Evolutionary conservation across 2,113 vertebrate species (phyloP), one percentile per base, ranked within the genome.

Genomic region (Aphyosemion australe): DNA sequence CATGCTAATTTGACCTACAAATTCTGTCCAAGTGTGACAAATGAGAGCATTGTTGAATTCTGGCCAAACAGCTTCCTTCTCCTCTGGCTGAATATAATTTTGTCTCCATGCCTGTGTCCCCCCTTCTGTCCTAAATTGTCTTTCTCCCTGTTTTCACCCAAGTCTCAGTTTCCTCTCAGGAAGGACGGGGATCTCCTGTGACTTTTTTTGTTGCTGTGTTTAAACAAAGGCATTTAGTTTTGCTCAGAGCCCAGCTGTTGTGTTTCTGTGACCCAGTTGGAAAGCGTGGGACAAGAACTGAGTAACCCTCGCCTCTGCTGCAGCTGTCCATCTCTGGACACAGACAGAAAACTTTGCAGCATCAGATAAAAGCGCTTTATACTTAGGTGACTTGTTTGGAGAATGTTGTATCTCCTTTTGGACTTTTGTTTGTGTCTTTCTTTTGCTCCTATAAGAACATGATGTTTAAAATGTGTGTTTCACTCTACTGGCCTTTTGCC

Each of bases 1-100:
- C 63, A 85, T 88, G 80, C 79, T 89, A 85, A 91, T 92, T 83
- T 92, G 93, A 92, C 91, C 92, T 92, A 91, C 88, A 92, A 91
- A 91, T 84, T 84, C 80, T 76, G 82, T 82, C 81, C 88, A 85
- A 90, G 86, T 88, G 86, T 89, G 88, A 90, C 89, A 85, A 86
- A 87, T 65, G 66, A 88, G 84, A 75, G 70, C 75, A 67, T 69
- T 88, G 82, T 85, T 91, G 87, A 88, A 84, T 72, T 65, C 47
- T 7, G 55, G 85, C 88, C 90, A 91, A 80, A 68, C 50, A 62
- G 61, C 80, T 85, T 88, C 84, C 80, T 88, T 82, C 80, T 74
- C 53, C 18, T 64, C 39, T 59, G 32, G 20, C 61, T 58, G 49
- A 26, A 15, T 74, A 37, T 34, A 59, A 69, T 63, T 65, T 49